Conservation (phyloP, 2,888 invertebrate genomes). For the Blera fallax region DNA sequence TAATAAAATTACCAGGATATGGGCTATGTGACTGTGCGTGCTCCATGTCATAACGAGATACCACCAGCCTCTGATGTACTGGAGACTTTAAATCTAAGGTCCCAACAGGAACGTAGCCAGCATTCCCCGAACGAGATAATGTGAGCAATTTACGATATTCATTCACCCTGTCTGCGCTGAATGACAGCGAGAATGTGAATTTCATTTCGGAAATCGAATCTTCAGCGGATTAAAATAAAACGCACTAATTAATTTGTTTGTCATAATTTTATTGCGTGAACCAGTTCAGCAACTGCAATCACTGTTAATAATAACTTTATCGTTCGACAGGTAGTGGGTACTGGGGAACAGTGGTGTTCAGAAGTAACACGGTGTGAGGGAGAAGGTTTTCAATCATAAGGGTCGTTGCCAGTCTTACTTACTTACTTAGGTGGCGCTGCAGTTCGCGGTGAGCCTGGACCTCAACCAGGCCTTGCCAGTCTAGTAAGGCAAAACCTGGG, state of each 20-base stretch:
- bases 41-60: slow-evolving; percentile 38
- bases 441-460: no score
- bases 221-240: slow-evolving; percentile 43
- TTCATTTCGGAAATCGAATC: slow-evolving; percentile 56
- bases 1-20: slow-evolving; percentile 16
- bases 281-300: slow-evolving; percentile 51
- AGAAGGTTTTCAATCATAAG: no score
- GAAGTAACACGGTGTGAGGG: background rate
- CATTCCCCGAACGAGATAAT: slow-evolving; percentile 27
- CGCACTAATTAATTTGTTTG: slow-evolving; percentile 58
- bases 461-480: no score
- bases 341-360: background rate
- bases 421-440: no score
- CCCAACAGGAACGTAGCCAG: background rate
- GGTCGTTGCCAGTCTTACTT: no score
- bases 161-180: slow-evolving; percentile 6
- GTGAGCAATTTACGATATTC: slow-evolving; percentile 59
- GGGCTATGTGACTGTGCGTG: background rate
- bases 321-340: background rate
- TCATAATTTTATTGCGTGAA: slow-evolving; percentile 22
- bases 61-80: background rate
- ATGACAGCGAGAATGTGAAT: slow-evolving; percentile 54
- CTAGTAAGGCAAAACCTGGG: no score
- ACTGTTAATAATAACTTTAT: slow-evolving; percentile 39
- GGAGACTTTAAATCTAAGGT: slow-evolving; percentile 24